Conservation (phyloP, 2,113 vertebrate species). For the Phainopepla nitens region DNA sequence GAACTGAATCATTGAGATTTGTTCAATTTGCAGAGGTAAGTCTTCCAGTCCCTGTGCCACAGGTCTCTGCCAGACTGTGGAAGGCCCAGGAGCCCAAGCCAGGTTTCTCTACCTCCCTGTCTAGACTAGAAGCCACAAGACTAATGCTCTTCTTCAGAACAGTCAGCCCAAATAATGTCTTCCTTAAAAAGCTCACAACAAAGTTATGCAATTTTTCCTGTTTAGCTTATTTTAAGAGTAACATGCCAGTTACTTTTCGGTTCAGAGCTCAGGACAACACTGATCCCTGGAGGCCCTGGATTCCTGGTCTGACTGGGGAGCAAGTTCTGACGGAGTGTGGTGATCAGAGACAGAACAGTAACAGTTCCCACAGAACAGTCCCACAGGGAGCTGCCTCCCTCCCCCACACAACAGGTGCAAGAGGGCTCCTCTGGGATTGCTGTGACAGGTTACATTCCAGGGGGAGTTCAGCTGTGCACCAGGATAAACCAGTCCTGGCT, state of each 20-base stretch:
- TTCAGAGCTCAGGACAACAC: not conserved
- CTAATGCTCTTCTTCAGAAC: not conserved
- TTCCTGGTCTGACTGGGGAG: not conserved
- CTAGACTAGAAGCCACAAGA: slow-evolving; percentile 49
- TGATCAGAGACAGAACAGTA: not conserved
- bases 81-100: not conserved
- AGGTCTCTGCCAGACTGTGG: not conserved
- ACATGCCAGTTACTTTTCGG: not conserved
- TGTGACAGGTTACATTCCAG: not conserved
- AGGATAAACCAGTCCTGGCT: not conserved
- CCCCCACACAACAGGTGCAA: not conserved
- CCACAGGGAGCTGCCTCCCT: not conserved
- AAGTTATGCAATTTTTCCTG: slow-evolving; percentile 41
- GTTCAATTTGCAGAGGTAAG: not conserved
- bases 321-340: not conserved
- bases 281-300: not conserved
- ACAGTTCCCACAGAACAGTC: not conserved
- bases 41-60: not conserved
- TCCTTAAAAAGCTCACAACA: slow-evolving; percentile 14
- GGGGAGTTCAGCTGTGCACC: not conserved
- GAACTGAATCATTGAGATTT: not conserved
- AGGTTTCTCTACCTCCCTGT: slow-evolving; percentile 4
- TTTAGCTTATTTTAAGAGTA: not conserved
- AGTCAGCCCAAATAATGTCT: not conserved
- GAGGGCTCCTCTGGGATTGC: not conserved